Base-by-base conservation (phyloP, 2,797 vertebrate species). In the Gymnopithys bicolor region DNA sequence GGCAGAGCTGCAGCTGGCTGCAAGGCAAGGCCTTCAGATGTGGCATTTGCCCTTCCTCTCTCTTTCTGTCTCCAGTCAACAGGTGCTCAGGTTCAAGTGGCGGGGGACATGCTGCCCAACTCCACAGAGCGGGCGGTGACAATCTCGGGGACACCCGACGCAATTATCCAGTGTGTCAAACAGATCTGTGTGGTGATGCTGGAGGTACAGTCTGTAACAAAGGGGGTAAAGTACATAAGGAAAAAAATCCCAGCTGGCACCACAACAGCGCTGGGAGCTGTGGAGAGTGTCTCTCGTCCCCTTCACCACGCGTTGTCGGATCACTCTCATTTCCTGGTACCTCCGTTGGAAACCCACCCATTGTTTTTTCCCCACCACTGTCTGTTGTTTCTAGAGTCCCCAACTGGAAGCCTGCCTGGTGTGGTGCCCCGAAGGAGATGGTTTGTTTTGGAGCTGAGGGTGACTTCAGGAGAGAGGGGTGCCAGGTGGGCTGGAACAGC, bases 101-200 rank as follows among this genome's bases (percentile, higher is more conserved):
- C 99, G 9, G 99, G 99, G 83, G 99, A 99, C 98, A 99, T 99
- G 99, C 98, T 99, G 97, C 99, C 99, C 97, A 99, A 99, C 98
- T 99, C 99, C 95, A 99, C 99, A 10, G 99, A 99, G 97, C 98
- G 99, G 92, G 99, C 99, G 3, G 99, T 99, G 98, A 99, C 99
- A 97, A 99, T 99, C 98, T 99, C 99, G 58, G 99, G 99, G 95
- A 99, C 99, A 80, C 99, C 99, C 37, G 99, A 99, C 74, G 99
- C 99, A 97, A 99, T 99, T 97, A 99, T 99, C 98, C 99, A 99
- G 97, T 99, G 99, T 97, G 99, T 99, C 98, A 99, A 99, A 98
- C 99, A 99, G 96, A 99, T 99, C 97, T 99, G 99, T 98, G 99
- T 99, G 98, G 99, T 99, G 98, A 99, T 99, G 99, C 98, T 99